These are phyloP conservation scores for Drosophila athabasca DNA, from an alignment of 1,140 invertebrate species.

Conservation along the genomic window DNA sequence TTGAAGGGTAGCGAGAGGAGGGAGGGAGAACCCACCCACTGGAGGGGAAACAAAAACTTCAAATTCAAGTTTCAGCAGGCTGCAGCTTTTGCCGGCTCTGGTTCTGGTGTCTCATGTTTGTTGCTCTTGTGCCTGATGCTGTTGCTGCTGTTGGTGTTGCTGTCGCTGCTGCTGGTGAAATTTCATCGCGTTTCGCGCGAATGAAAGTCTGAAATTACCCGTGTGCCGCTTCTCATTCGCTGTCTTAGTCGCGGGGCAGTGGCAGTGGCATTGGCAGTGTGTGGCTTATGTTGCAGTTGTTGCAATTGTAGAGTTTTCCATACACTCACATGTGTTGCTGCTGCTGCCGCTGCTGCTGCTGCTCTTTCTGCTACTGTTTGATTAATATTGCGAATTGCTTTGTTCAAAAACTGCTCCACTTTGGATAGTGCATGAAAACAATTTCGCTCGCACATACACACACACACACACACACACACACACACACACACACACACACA, in stretches of 20 bases:
- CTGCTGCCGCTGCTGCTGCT: slow-evolving; percentile 25
- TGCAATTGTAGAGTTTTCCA: slow-evolving; percentile 42
- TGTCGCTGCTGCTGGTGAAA: slow-evolving; percentile 64
- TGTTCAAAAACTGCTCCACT: slow-evolving; percentile 82
- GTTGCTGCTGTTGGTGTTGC: slow-evolving; percentile 14
- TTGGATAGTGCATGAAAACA: slow-evolving; percentile 73
- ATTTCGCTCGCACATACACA: slow-evolving; percentile 61
- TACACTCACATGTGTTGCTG: slow-evolving; percentile 47
- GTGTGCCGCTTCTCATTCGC: slow-evolving; percentile 79
- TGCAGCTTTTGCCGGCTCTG: slow-evolving; percentile 42
- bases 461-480: slow-evolving; percentile 18
- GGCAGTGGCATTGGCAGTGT: too few relatives aligned
- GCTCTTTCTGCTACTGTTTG: slow-evolving; percentile 50
- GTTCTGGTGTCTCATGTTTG: slow-evolving; percentile 55
- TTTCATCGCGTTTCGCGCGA: slow-evolving; percentile 82
- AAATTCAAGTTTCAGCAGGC: slow-evolving; percentile 21
- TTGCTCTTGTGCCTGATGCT: neutral
- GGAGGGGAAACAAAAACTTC: slow-evolving; percentile 13
- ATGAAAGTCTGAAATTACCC: slow-evolving; percentile 81
- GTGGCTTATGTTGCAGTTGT: slow-evolving; percentile 19
- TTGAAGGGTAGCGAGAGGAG: neutral
- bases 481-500: slow-evolving; percentile 21
- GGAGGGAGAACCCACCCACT: slow-evolving; percentile 24
- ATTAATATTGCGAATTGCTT: slow-evolving; percentile 83
- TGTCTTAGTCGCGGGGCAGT: slow-evolving; percentile 2